Evolutionary conservation across 2,888 invertebrate species (phyloP).

Genomic region (Halictus ligatus): DNA sequence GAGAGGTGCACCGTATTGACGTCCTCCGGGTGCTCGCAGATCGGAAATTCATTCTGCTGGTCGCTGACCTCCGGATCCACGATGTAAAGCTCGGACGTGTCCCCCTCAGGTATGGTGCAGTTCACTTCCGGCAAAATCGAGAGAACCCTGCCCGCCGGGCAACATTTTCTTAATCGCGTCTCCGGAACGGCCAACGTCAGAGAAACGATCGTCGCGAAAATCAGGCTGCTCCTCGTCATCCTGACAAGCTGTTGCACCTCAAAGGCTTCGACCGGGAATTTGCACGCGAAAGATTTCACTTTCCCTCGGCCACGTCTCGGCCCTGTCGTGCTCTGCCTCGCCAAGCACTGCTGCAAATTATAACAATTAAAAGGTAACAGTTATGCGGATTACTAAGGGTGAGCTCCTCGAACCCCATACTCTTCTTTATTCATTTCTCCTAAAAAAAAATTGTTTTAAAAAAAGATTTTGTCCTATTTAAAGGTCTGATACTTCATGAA

Average conservation of each 20-base stretch:
- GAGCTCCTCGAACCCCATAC: no score
- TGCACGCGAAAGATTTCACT: neutral
- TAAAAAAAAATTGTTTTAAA: no score
- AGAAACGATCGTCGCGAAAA: conserved; percentile 10
- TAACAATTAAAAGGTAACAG: neutral
- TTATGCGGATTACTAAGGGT: no score
- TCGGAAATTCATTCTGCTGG: conserved; percentile 44
- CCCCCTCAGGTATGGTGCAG: conserved; percentile 31
- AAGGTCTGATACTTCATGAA: no score
- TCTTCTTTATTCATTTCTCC: no score
- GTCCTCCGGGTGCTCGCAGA: conserved; percentile 53
- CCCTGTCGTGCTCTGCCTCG: neutral
- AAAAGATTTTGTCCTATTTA: no score
- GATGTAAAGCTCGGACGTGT: conserved; percentile 32
- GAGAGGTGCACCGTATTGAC: conserved; percentile 30
- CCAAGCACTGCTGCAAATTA: neutral
- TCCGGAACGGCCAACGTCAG: conserved; percentile 6
- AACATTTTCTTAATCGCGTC: conserved; percentile 59
- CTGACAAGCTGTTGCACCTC: neutral
- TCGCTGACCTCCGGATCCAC: neutral
- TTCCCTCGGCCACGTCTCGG: neutral
- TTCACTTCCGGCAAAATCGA: conserved; percentile 25
- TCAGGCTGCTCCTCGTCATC: conserved; percentile 25
- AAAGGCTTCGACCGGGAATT: neutral
- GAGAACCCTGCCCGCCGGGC: conserved; percentile 65